Percentiles rank a stretch among this genome's conserved stretches.
phyloP scores from a whole-genome alignment of 1,140 invertebrate genomes.

The Andricus grossulariae region DNA sequence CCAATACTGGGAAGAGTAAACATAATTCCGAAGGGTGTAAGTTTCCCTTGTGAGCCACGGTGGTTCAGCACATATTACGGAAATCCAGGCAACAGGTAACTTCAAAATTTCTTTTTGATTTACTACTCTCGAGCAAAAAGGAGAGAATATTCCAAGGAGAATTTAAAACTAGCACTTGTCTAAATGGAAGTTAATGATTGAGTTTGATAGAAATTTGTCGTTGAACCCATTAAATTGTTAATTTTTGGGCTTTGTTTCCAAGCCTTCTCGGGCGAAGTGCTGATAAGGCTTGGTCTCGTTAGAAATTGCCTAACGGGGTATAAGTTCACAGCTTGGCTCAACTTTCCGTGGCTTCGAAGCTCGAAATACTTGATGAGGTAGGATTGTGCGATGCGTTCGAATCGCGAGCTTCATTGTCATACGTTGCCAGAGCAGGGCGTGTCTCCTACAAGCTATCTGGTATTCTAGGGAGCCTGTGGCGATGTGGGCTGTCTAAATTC shows the following conservation, averaged over 20 bases:
- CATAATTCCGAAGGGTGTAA: no score
- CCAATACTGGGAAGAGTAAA: no score
- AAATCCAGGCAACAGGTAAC: no score
- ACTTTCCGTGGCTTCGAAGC: conserved; percentile 18
- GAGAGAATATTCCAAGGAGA: no score
- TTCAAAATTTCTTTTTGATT: no score
- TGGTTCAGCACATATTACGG: no score
- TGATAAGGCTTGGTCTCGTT: conserved; percentile 33
- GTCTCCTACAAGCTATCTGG: conserved; percentile 48
- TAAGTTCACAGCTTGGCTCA: conserved; percentile 18
- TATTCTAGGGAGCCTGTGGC: conserved; percentile 48
- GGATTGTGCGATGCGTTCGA: conserved; percentile 47
- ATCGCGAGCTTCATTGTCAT: conserved; percentile 42
- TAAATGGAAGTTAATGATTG: not conserved
- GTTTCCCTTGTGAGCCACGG: no score
- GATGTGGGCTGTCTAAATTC: conserved; percentile 39
- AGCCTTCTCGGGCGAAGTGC: not conserved
- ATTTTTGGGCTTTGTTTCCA: not conserved
- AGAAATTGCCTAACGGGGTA: conserved; percentile 36
- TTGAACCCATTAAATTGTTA: not conserved
- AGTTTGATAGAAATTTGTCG: not conserved
- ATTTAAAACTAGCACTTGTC: no score
- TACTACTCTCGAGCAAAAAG: no score
- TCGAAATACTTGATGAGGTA: conserved; percentile 45
- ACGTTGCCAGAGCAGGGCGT: conserved; percentile 30